Evolutionary conservation across 2,888 invertebrate genomes (phyloP).

Genomic region (Therioaphis trifolii): DNA sequence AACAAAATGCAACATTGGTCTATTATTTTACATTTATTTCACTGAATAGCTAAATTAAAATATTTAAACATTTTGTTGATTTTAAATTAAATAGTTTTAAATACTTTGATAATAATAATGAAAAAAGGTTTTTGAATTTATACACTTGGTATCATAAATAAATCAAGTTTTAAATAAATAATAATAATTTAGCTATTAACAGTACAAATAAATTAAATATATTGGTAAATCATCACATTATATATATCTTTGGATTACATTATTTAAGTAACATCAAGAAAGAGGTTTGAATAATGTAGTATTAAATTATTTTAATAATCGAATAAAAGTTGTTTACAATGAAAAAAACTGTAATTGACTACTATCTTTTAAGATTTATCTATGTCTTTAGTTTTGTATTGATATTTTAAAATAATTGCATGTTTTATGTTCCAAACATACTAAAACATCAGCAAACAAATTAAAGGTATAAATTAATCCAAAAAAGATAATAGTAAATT

Average conservation of each 20-base stretch:
- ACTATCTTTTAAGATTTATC: too few species aligned
- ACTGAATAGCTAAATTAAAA: slow-evolving; percentile 42
- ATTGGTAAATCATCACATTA: slow-evolving; percentile 31
- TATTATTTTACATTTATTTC: neutral
- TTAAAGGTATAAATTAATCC: too few species aligned
- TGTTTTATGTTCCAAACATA: too few species aligned
- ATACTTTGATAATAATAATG: neutral
- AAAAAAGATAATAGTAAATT: too few species aligned
- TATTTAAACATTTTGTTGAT: neutral
- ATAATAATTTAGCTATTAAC: slow-evolving; percentile 44
- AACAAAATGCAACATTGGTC: slow-evolving; percentile 45
- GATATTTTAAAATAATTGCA: too few species aligned
- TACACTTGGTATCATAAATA: neutral
- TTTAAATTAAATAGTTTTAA: neutral
- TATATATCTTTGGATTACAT: too few species aligned
- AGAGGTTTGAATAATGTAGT: too few species aligned
- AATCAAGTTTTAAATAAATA: neutral
- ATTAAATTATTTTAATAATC: neutral
- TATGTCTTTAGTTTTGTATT: too few species aligned
- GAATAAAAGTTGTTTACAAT: too few species aligned
- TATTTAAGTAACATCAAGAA: too few species aligned
- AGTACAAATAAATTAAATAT: slow-evolving; percentile 38
- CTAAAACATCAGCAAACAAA: too few species aligned
- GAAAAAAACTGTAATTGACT: too few species aligned
- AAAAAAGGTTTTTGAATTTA: neutral